Conservation (phyloP, 1,140 invertebrate species). For the Ooceraea biroi region DNA sequence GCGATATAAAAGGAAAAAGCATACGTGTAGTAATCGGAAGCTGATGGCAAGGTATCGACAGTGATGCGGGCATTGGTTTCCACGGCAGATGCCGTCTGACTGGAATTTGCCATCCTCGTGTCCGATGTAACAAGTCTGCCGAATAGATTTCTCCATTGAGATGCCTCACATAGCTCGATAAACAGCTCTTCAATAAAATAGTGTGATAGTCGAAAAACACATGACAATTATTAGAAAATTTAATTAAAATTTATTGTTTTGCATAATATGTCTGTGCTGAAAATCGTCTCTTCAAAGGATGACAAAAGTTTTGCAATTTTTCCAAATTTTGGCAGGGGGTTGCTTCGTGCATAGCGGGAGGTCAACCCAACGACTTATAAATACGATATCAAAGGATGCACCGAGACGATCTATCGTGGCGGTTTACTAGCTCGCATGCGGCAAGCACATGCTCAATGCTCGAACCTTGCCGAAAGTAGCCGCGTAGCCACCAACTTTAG, state of each 20-base stretch:
- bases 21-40: constrained; percentile 55
- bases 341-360: neutral
- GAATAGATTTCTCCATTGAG: neutral
- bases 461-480: constrained; percentile 44
- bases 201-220: no score
- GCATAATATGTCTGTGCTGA: no score
- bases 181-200: no score
- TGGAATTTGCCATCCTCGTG: constrained; percentile 47
- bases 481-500: constrained; percentile 64
- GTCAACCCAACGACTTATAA: neutral
- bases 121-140: constrained; percentile 30
- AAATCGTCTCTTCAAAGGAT: neutral
- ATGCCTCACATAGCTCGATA: neutral
- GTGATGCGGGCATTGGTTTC: constrained; percentile 55
- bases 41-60: constrained; percentile 37
- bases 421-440: constrained; percentile 34
- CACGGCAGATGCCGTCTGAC: constrained; percentile 37
- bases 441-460: constrained; percentile 38
- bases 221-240: no score
- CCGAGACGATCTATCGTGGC: neutral
- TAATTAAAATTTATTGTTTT: no score
- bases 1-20: constrained; percentile 32
- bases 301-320: neutral
- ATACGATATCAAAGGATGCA: constrained; percentile 20
- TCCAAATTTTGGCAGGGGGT: neutral